Conservation (phyloP, 2,113 vertebrate species). For the Tetraodon nigroviridis region DNA sequence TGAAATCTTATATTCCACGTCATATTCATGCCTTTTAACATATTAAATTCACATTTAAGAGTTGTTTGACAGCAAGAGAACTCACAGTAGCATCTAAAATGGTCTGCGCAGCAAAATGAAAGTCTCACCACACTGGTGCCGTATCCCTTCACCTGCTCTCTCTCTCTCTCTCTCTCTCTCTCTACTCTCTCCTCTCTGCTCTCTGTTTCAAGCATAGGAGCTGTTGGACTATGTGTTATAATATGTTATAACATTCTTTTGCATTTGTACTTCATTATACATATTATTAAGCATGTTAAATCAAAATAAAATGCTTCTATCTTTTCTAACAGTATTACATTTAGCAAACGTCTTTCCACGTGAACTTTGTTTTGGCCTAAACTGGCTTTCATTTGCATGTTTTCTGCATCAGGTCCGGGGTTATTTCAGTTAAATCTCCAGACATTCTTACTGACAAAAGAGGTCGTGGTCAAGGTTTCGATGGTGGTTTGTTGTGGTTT, state of each 20-base stretch:
- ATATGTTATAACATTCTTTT: neutral
- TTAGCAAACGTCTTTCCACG: conserved; percentile 2
- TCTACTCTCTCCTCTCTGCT: neutral
- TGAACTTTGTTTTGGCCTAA: conserved; percentile 1
- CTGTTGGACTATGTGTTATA: too few species aligned
- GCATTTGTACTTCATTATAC: neutral
- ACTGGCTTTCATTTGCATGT: conserved; percentile 4
- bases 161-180: neutral
- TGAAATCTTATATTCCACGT: conserved; percentile 68
- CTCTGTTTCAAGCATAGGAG: too few species aligned
- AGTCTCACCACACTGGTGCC: conserved; percentile 6
- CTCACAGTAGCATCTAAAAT: conserved; percentile 49
- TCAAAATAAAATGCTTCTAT: neutral
- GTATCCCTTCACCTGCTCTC: neutral
- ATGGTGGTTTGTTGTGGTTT: conserved; percentile 33
- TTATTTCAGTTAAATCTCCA: conserved; percentile 4
- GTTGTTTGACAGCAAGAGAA: conserved; percentile 34
- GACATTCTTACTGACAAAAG: conserved; percentile 10
- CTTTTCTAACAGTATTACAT: neutral
- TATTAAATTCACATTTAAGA: conserved; percentile 44
- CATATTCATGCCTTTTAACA: conserved; percentile 50
- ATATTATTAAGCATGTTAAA: conserved; percentile 17
- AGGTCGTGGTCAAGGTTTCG: conserved; percentile 17
- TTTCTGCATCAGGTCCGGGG: conserved; percentile 10
- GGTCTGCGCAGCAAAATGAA: conserved; percentile 50